Conservation (phyloP, 2,797 vertebrate species). For the Amblyopsis hoosieri region DNA sequence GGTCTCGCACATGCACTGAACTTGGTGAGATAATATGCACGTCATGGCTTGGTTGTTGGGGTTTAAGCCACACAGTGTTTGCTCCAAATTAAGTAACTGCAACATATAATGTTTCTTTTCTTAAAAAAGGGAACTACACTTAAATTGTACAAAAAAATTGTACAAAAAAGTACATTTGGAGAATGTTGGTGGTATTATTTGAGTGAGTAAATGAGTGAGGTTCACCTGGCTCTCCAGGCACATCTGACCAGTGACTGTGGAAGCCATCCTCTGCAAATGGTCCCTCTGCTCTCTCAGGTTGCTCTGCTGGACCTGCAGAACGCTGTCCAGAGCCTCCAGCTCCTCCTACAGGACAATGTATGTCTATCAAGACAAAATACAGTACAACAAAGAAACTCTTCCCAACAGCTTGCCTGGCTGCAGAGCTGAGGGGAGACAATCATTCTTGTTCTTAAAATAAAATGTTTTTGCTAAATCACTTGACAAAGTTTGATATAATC, state of each 20-base stretch:
- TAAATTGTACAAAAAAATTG: too few relatives aligned
- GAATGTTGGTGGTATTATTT: background rate
- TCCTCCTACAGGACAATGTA: slow-evolving; percentile 81
- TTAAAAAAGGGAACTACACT: too few relatives aligned
- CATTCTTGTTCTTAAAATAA: too few relatives aligned
- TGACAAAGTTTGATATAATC: too few relatives aligned
- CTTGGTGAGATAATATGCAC: background rate
- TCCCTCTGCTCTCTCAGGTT: slow-evolving; percentile 85
- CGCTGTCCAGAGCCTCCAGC: slow-evolving; percentile 84
- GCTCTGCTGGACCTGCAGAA: slow-evolving; percentile 84
- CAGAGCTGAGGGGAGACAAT: too few relatives aligned
- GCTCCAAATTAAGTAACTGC: too few relatives aligned
- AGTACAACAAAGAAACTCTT: background rate
- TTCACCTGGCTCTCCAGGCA: slow-evolving; percentile 93
- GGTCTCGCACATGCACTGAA: slow-evolving; percentile 1
- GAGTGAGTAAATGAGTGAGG: background rate
- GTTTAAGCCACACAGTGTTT: too few relatives aligned
- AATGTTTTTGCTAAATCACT: too few relatives aligned
- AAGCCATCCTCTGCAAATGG: slow-evolving; percentile 90
- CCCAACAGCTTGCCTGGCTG: too few relatives aligned
- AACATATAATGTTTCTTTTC: too few relatives aligned
- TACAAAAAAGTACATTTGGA: too few relatives aligned
- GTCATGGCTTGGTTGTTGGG: background rate
- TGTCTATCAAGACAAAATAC: background rate
- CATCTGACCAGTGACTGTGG: slow-evolving; percentile 96